Evolutionary conservation across 1,140 invertebrate genomes (phyloP), one percentile per base, ranked within the genome.

Genomic region (Pogonomyrmex californicus): DNA sequence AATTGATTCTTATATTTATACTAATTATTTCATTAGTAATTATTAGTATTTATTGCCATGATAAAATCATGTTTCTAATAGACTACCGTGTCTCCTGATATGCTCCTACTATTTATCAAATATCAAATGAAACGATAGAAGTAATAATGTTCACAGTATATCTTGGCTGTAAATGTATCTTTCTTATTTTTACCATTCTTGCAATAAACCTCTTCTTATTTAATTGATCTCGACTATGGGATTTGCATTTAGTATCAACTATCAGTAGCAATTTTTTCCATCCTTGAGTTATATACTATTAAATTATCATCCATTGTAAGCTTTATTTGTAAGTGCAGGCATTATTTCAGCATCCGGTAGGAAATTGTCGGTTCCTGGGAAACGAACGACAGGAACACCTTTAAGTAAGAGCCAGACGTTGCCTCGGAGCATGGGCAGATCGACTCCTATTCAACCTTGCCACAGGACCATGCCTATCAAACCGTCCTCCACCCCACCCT

Each of bases 391-490:
- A 4, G 96, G 96, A 86, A 95, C 96, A 4, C 95, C 95, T 23
- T 95, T 97, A 58, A 97, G 97, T 91, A 98, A 98, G 94, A 98
- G 97, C 86, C 97, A 98, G 95, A 98, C 98, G 10, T 94, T 98
- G 66, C 98, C 98, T 0, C 95, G 98, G 56, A 98, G 97, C 62
- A 97, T 98, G 97, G 98, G 97, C 23, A 97, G 97, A 3, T 97
- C 97, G 17, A 95, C 96, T 2, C 96, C 95, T 23, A 95, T 95
- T 60, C 91, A 95, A 82, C 92, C 95, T 51, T 96, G 96, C 85
- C 95, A 95, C 56, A 91, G 93, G 79, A 93, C 95, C 62, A 95
- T 96, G 79, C 96, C 97, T 30, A 95, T 96, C 66, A 98, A 98
- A 94, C 96, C 97, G 7, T 96, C 97, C 2, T 97, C 97, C 4